Evolutionary conservation across 2,888 invertebrate species (phyloP).

Genomic region (Melanargia galathea): DNA sequence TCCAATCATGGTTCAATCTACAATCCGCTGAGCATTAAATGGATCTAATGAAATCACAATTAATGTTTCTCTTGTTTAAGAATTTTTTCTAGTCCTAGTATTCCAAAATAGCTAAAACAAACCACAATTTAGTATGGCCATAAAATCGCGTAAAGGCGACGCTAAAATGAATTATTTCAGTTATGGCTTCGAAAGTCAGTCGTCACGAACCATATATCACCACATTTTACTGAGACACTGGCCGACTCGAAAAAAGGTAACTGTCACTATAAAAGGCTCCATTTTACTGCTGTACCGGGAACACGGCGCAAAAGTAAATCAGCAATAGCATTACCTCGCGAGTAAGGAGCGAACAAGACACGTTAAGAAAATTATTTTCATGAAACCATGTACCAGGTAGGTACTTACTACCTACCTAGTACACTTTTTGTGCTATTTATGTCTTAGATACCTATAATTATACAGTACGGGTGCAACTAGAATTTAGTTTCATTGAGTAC

Average conservation of each 20-base stretch:
- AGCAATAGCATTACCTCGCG: constrained; percentile 55
- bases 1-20: too few relatives aligned
- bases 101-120: constrained; percentile 5
- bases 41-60: too few relatives aligned
- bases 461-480: too few relatives aligned
- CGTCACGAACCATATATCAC: constrained; percentile 47
- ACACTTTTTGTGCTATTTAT: neutral
- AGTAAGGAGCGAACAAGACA: constrained; percentile 38
- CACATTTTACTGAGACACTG: constrained; percentile 48
- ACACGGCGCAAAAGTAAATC: constrained; percentile 52
- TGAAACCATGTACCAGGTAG: constrained; percentile 13
- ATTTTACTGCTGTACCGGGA: constrained; percentile 55
- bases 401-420: too few relatives aligned
- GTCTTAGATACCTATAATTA: too few relatives aligned
- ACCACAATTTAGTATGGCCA: neutral
- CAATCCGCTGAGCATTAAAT: too few relatives aligned
- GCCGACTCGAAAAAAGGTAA: constrained; percentile 50
- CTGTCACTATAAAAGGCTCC: constrained; percentile 51
- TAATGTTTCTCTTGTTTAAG: too few relatives aligned
- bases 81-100: neutral
- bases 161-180: constrained; percentile 20
- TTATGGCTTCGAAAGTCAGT: constrained; percentile 15
- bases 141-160: neutral
- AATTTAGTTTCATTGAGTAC: too few relatives aligned
- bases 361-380: constrained; percentile 25